phyloP scores from a whole-genome alignment of 1,140 invertebrate genomes.

The Mesaphorura yosii region DNA sequence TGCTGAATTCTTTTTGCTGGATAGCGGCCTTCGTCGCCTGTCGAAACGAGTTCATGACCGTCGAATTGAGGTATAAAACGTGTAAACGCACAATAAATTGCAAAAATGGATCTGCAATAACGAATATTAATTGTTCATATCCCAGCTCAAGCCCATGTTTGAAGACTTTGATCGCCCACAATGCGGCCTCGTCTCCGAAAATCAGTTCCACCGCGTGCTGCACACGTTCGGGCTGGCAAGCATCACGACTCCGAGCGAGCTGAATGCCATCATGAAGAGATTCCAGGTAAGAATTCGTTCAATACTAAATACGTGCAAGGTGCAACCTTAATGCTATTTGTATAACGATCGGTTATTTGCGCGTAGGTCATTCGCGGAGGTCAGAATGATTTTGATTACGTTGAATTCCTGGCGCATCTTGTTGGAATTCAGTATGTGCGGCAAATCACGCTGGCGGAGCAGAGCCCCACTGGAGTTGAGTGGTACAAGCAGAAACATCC shows the following conservation, averaged over 20 bases:
- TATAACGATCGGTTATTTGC: neutral
- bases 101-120: neutral
- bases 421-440: constrained; percentile 18
- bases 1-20: constrained; percentile 19
- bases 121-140: neutral
- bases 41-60: constrained; percentile 11
- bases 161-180: constrained; percentile 28
- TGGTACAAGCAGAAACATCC: constrained; percentile 27
- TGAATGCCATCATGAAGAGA: constrained; percentile 28
- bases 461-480: constrained; percentile 29
- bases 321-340: neutral
- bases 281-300: constrained; percentile 14
- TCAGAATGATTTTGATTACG: constrained; percentile 27
- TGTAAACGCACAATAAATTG: constrained; percentile 15
- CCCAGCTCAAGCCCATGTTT: constrained; percentile 29
- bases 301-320: constrained; percentile 4
- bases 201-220: constrained; percentile 30
- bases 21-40: constrained; percentile 23
- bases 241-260: constrained; percentile 19
- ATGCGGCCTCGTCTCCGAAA: constrained; percentile 26
- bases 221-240: constrained; percentile 24
- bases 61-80: constrained; percentile 20
- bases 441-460: constrained; percentile 28
- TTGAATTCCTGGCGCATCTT: constrained; percentile 25
- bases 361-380: constrained; percentile 26